Evolutionary conservation across 2,888 invertebrate genomes (phyloP).

Genomic region (Lymantria dispar): DNA sequence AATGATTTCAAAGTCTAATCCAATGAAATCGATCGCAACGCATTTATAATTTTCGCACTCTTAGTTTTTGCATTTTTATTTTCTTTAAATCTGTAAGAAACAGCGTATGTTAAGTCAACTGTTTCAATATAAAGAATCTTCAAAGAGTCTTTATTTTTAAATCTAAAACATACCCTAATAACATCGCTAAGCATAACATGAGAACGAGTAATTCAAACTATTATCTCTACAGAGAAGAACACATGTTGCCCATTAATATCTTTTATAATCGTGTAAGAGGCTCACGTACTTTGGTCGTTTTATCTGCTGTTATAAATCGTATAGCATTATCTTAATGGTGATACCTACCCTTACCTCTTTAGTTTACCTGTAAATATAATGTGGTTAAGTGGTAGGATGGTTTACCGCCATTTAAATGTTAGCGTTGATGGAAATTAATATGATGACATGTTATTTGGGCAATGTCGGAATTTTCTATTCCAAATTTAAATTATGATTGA

Average conservation of each 20-base stretch:
- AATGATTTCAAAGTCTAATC: no score
- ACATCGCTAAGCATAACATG: slow-evolving; percentile 3
- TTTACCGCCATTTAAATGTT: slow-evolving; percentile 7
- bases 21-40: no score
- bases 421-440: not conserved
- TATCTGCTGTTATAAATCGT: slow-evolving; percentile 50
- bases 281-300: slow-evolving; percentile 49
- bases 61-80: no score
- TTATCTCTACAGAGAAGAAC: slow-evolving; percentile 36
- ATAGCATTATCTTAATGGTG: slow-evolving; percentile 56
- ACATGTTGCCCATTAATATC: slow-evolving; percentile 55
- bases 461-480: not conserved
- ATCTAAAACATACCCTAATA: not conserved
- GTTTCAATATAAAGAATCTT: no score
- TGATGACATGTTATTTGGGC: not conserved
- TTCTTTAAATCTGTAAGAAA: no score
- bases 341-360: slow-evolving; percentile 32
- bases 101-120: no score
- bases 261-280: slow-evolving; percentile 40
- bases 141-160: not conserved
- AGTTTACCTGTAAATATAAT: slow-evolving; percentile 26
- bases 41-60: no score
- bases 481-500: not conserved
- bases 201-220: slow-evolving; percentile 17
- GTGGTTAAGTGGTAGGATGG: slow-evolving; percentile 12